A percentile compares a stretch with the other conserved stretches of the same genome.
phyloP scores from a whole-genome alignment of 1,140 invertebrate species.

The Trichoplusia ni region DNA sequence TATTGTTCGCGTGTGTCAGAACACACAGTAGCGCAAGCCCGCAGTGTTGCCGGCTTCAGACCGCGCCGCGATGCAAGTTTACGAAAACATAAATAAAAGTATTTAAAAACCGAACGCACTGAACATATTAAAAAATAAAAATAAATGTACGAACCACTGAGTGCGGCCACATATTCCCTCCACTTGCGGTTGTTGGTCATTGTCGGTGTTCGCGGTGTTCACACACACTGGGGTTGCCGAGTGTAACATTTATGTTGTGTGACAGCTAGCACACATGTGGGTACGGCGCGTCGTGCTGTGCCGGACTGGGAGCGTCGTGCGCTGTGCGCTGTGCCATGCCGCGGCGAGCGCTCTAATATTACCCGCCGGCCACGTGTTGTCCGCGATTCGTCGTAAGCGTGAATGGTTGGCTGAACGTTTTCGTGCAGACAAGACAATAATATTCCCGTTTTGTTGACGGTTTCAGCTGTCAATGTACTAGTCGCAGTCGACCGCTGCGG shows the following conservation, averaged over 20 bases:
- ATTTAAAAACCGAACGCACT: conserved; percentile 12
- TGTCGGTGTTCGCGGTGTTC: conserved; percentile 47
- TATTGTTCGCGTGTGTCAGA: conserved; percentile 6
- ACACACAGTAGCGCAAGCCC: conserved; percentile 2
- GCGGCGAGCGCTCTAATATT: conserved; percentile 59
- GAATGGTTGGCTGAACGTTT: conserved; percentile 62
- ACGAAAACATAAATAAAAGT: conserved; percentile 20
- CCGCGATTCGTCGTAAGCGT: conserved; percentile 61
- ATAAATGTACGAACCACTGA: conserved; percentile 69
- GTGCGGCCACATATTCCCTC: conserved; percentile 73
- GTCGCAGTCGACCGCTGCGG: conserved; percentile 41
- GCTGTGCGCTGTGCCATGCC: background rate
- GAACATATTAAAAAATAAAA: conserved; percentile 33
- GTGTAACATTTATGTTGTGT: conserved; percentile 71
- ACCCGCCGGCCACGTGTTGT: conserved; percentile 65
- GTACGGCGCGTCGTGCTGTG: conserved; percentile 41
- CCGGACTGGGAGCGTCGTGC: conserved; percentile 42
- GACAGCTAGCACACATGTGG: conserved; percentile 53
- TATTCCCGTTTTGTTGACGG: conserved; percentile 67
- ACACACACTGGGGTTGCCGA: conserved; percentile 54
- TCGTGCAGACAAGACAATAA: conserved; percentile 47
- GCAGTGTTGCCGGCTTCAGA: conserved; percentile 33
- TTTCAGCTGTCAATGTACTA: conserved; percentile 66
- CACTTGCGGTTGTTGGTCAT: conserved; percentile 70
- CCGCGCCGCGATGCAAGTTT: background rate